Evolutionary conservation across 2,888 invertebrate genomes (phyloP), one percentile per base, ranked within the genome.

Genomic region (Drosophila infuscata): DNA sequence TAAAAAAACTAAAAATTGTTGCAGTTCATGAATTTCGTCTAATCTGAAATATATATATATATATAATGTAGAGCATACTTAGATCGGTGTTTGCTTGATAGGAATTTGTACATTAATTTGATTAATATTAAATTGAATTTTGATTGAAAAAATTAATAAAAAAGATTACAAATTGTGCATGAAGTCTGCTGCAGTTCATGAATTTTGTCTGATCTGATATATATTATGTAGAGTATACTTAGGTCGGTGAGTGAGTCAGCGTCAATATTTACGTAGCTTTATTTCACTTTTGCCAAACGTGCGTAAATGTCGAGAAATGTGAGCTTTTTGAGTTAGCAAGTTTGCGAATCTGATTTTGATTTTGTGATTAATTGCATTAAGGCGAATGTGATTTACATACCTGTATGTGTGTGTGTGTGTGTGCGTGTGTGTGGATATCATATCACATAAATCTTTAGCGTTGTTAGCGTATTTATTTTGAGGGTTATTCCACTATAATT

Each of bases 291-390:
- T 56, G 65, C 49, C 61, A 90, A 89, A 86, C 85, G 85, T 86
- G 85, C 90, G 89, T 89, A 85, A 88, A 88, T 78, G 67, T 58
- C 57, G 63, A 62, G 62, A 85, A 78, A 74, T 89, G 86, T 78
- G 86, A 77, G 64, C 70, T 88, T 88, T 82, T 80, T 72, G 74
- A 79, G 68, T 76, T 76, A 62, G 80, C 89, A 79, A 77, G 71
- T 89, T 81, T 74, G 79, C 64, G 75, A 78, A 81, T 79, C 69
- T 58, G 60, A 78, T 60, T 60, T 69, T 58, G 60, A 78, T 60
- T 60, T 69, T 70, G 74, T 81, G 82, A 79, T 78, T 78, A 79
- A 81, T 81, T 73, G 78, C 74, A 66, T 64, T 63, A 52, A 61
- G 38, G 61, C 56, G 72, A 77, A 56, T 78, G 81, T 78, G 68